These are phyloP conservation scores for Saguinus midas DNA, from an alignment of 2,113 vertebrate genomes.

Conservation along the genomic window DNA sequence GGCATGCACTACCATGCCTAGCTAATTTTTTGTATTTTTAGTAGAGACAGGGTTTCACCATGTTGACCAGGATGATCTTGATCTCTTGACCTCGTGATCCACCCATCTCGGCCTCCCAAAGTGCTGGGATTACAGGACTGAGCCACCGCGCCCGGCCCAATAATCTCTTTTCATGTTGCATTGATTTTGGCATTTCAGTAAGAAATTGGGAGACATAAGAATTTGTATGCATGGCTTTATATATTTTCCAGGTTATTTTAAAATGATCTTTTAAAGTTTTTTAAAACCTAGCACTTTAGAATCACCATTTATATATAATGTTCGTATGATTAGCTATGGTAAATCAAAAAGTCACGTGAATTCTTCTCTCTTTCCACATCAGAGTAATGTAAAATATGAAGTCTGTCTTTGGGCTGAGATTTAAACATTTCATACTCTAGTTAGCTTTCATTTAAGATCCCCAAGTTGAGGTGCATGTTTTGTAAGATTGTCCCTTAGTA, in stretches of 20 bases:
- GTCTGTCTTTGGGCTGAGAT: not conserved
- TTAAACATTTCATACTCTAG: not conserved
- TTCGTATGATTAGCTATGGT: not conserved
- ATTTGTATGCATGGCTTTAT: not conserved
- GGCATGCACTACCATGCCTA: too few species aligned
- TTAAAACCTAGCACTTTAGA: not conserved
- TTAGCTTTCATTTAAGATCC: not conserved
- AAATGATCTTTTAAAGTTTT: not conserved
- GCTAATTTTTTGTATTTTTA: too few species aligned
- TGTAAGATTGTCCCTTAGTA: not conserved
- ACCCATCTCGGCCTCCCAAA: too few species aligned
- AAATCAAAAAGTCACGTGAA: not conserved
- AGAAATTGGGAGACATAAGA: not conserved
- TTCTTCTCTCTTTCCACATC: not conserved
- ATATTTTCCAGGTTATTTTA: not conserved
- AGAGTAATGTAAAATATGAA: not conserved
- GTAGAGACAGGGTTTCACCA: too few species aligned
- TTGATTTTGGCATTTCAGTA: not conserved
- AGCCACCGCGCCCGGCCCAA: too few species aligned
- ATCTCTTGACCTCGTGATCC: too few species aligned
- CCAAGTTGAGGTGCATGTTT: too few species aligned
- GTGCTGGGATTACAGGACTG: too few species aligned
- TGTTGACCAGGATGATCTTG: too few species aligned
- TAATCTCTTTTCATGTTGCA: not conserved
- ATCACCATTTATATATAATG: not conserved